Conservation (phyloP, 2,888 invertebrate species). For the Orthonevra nobilis region DNA sequence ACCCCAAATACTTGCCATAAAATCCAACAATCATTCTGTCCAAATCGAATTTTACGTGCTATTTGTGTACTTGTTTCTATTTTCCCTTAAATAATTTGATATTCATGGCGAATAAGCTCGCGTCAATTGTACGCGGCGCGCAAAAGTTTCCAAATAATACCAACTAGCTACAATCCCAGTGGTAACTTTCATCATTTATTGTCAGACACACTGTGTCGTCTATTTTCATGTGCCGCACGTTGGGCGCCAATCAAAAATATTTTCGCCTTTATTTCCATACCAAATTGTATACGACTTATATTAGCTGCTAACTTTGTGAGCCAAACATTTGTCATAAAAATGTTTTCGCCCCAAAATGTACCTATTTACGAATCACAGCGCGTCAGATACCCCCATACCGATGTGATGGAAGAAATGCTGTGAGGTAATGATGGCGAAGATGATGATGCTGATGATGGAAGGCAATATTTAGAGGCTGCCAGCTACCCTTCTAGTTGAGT, state of each 20-base stretch:
- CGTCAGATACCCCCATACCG: slow-evolving; percentile 41
- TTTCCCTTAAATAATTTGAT: slow-evolving; percentile 33
- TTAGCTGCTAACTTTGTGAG: slow-evolving; percentile 43
- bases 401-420: slow-evolving; percentile 1
- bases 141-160: slow-evolving; percentile 44
- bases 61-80: slow-evolving; percentile 14
- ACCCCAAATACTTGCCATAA: slow-evolving; percentile 23
- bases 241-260: slow-evolving; percentile 1
- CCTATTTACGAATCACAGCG: slow-evolving; percentile 54
- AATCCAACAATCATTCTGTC: slow-evolving; percentile 10
- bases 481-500: slow-evolving; percentile 50
- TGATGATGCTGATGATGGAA: slow-evolving; percentile 19
- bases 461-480: slow-evolving; percentile 17
- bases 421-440: slow-evolving; percentile 4
- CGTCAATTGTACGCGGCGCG: slow-evolving; percentile 26
- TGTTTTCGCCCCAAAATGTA: slow-evolving; percentile 16
- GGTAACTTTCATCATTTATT: slow-evolving; percentile 7
- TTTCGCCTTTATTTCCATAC: slow-evolving; percentile 21
- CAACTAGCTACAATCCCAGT: background rate
- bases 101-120: slow-evolving; percentile 45
- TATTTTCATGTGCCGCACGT: slow-evolving; percentile 32
- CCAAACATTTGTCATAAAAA: slow-evolving; percentile 52
- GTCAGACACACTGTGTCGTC: slow-evolving; percentile 3
- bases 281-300: slow-evolving; percentile 19
- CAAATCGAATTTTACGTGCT: slow-evolving; percentile 4